phyloP scores from a whole-genome alignment of 1,140 invertebrate genomes.

The Frieseomelitta varia region DNA sequence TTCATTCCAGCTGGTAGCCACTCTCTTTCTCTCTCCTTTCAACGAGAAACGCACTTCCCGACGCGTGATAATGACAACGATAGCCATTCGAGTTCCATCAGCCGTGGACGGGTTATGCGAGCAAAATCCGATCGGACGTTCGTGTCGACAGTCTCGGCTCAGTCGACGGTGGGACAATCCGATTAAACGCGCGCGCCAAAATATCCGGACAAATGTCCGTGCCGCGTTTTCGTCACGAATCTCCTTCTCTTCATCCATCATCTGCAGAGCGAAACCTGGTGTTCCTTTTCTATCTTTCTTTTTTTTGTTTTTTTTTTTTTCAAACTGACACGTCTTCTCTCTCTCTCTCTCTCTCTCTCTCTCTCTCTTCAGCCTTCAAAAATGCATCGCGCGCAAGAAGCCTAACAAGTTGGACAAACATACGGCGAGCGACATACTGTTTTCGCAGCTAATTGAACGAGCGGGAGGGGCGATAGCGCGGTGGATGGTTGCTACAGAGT shows the following conservation, averaged over 20 bases:
- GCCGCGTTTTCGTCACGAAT: constrained; percentile 5
- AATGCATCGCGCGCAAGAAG: constrained; percentile 74
- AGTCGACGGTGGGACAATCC: constrained; percentile 43
- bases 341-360: neutral
- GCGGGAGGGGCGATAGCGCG: constrained; percentile 54
- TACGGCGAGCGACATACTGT: constrained; percentile 67
- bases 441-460: constrained; percentile 62
- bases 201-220: constrained; percentile 27
- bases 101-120: constrained; percentile 38
- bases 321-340: too few relatives aligned
- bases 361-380: constrained; percentile 36
- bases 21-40: neutral
- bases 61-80: neutral
- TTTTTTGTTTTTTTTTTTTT: too few relatives aligned
- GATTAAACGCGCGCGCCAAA: constrained; percentile 41
- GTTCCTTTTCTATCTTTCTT: too few relatives aligned
- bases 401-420: constrained; percentile 63
- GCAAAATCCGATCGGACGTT: constrained; percentile 39
- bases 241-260: neutral
- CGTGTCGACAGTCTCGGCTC: constrained; percentile 20
- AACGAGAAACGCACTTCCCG: neutral
- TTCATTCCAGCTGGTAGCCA: neutral
- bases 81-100: constrained; percentile 25
- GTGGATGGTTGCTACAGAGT: neutral
- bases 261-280: constrained; percentile 49